phyloP scores from a whole-genome alignment of 2,797 vertebrate genomes.

The Pitangus sulphuratus region DNA sequence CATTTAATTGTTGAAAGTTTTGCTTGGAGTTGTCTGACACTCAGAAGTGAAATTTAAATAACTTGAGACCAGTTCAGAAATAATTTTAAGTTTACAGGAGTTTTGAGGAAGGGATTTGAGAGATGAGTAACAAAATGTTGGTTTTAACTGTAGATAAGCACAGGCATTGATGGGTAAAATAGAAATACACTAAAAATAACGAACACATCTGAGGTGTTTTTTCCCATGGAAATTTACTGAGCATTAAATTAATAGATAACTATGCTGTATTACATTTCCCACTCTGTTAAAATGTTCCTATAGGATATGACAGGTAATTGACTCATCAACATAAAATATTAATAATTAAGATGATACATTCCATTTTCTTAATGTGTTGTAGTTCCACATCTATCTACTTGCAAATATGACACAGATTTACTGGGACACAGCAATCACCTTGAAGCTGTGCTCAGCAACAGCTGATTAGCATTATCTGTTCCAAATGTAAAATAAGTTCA shows the following conservation, averaged over 20 bases:
- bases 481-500: conserved; percentile 41
- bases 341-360: neutral
- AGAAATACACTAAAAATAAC: neutral
- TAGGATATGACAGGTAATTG: neutral
- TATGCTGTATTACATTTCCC: neutral
- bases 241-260: neutral
- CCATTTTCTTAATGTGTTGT: neutral
- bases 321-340: conserved; percentile 30
- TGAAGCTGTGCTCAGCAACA: conserved; percentile 24
- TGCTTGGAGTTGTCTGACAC: neutral
- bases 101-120: neutral
- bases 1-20: neutral
- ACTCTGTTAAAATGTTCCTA: neutral
- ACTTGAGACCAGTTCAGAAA: neutral
- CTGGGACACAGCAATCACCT: conserved; percentile 34
- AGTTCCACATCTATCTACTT: neutral
- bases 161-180: neutral
- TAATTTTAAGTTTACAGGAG: neutral
- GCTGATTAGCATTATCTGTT: conserved; percentile 38
- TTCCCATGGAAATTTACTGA: neutral
- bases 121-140: neutral
- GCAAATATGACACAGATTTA: conserved; percentile 22
- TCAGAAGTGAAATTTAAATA: neutral
- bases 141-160: neutral
- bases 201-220: neutral